Conservation (phyloP, 2,797 vertebrate species). For the Sorex maritimensis region DNA sequence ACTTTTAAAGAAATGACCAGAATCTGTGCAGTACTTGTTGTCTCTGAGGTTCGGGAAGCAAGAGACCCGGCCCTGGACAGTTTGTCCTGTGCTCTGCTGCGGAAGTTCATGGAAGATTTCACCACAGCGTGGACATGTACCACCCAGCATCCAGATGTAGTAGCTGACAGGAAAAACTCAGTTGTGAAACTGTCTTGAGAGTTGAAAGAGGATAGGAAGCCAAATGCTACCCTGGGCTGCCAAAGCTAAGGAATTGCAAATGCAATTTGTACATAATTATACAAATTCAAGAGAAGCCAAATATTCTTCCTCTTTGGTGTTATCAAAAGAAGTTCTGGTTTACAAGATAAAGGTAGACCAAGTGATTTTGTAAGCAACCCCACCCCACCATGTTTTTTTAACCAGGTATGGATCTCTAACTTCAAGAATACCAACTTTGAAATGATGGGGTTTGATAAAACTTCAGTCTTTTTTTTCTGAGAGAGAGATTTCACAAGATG, state of each 20-base stretch:
- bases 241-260: slow-evolving; percentile 79
- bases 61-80: neutral
- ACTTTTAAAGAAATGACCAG: neutral
- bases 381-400: neutral
- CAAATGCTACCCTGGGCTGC: slow-evolving; percentile 28
- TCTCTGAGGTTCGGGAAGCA: neutral
- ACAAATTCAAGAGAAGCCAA: slow-evolving; percentile 33
- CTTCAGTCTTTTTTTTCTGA: slow-evolving; percentile 52
- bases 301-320: slow-evolving; percentile 38
- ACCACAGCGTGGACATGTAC: neutral
- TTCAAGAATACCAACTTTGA: slow-evolving; percentile 46
- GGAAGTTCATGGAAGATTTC: slow-evolving; percentile 35
- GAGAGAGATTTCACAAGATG: slow-evolving; percentile 21
- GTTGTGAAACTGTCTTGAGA: slow-evolving; percentile 44
- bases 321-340: slow-evolving; percentile 48
- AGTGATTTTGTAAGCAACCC: neutral
- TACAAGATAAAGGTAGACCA: slow-evolving; percentile 56
- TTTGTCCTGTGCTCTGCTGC: slow-evolving; percentile 43
- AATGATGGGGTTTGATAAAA: slow-evolving; percentile 37
- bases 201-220: slow-evolving; percentile 48
- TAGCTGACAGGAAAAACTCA: slow-evolving; percentile 53
- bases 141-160: slow-evolving; percentile 68
- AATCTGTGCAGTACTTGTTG: neutral
- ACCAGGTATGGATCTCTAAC: slow-evolving; percentile 33
- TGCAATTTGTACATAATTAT: neutral